A percentile compares a stretch with the other conserved stretches of the same genome.
phyloP scores from a whole-genome alignment of 2,113 vertebrate species.

The Ptilonorhynchus violaceus region DNA sequence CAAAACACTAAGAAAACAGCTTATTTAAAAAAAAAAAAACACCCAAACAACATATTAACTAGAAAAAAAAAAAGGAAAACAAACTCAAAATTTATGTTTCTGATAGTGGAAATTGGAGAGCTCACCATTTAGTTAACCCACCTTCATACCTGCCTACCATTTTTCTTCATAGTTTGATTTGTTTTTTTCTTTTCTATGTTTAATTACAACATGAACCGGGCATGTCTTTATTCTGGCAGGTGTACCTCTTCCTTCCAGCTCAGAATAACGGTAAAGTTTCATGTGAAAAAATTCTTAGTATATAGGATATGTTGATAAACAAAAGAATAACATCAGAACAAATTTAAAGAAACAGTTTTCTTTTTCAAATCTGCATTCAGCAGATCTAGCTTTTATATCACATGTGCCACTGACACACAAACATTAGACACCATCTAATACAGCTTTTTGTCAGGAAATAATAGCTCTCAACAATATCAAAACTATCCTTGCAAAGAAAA shows the following conservation, averaged over 20 bases:
- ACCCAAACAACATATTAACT: background rate
- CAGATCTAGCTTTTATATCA: background rate
- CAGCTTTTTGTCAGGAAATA: background rate
- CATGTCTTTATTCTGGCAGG: background rate
- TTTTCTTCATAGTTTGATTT: background rate
- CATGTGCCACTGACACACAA: background rate
- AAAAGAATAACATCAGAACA: background rate
- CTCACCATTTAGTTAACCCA: background rate
- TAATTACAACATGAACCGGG: background rate
- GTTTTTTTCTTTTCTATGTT: rapidly evolving
- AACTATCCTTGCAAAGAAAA: background rate
- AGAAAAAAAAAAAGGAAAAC: background rate
- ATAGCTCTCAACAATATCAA: background rate
- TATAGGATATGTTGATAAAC: background rate
- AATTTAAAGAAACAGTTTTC: background rate
- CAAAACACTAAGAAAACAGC: background rate
- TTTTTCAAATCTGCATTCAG: background rate
- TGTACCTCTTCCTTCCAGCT: background rate
- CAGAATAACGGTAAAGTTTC: background rate
- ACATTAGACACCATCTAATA: background rate
- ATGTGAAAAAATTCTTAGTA: background rate
- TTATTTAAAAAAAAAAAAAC: background rate
- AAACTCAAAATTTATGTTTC: background rate
- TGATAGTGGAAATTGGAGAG: background rate
- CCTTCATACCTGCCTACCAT: background rate